phyloP scores from a whole-genome alignment of 2,888 invertebrate species.

The Hypselothyrea guttata region DNA sequence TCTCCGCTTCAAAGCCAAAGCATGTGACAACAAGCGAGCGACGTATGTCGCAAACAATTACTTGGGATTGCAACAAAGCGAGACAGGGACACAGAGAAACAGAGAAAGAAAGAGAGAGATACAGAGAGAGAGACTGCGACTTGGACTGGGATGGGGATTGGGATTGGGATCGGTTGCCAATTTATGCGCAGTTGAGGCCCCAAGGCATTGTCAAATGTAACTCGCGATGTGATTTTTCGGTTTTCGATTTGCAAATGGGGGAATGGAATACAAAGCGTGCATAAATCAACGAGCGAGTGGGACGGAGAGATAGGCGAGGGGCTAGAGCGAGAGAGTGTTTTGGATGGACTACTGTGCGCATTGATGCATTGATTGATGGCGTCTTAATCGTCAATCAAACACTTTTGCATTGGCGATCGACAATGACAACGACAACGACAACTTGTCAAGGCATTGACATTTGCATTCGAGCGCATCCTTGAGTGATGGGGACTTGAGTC shows the following conservation, averaged over 20 bases:
- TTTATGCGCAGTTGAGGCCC: constrained; percentile 70
- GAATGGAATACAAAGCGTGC: constrained; percentile 61
- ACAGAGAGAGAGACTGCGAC: constrained; percentile 13
- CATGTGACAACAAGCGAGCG: constrained; percentile 76
- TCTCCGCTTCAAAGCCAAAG: constrained; percentile 47
- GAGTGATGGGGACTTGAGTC: constrained; percentile 53
- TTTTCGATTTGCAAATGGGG: constrained; percentile 74
- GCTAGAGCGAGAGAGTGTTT: background rate
- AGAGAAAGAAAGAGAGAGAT: constrained; percentile 10
- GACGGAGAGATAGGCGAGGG: constrained; percentile 10
- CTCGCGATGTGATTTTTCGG: constrained; percentile 74
- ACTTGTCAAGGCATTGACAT: constrained; percentile 74
- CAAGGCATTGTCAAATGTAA: constrained; percentile 75
- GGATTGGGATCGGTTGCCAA: constrained; percentile 50
- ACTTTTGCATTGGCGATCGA: constrained; percentile 59
- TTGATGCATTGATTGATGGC: constrained; percentile 81
- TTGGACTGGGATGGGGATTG: background rate
- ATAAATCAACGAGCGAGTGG: constrained; percentile 62
- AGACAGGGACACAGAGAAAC: constrained; percentile 21
- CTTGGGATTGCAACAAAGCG: constrained; percentile 74
- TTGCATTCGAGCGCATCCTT: constrained; percentile 75
- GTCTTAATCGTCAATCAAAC: constrained; percentile 82
- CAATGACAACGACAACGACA: constrained; percentile 51
- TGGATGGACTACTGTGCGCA: constrained; percentile 51
- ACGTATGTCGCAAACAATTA: constrained; percentile 79